Evolutionary conservation across 2,113 vertebrate genomes (phyloP).

Genomic region (Myiopsitta monachus): DNA sequence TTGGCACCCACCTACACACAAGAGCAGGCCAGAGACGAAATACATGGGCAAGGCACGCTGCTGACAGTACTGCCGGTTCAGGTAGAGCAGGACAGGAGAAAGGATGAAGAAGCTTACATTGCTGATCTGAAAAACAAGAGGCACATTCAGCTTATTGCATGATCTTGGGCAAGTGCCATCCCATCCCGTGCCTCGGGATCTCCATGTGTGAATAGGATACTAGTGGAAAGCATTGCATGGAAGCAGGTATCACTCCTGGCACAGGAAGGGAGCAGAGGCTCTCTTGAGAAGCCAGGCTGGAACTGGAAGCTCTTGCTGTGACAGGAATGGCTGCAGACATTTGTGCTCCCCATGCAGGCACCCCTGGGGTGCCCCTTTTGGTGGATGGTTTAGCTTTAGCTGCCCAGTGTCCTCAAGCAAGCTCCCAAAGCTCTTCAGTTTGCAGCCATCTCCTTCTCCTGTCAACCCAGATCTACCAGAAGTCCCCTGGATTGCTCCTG

Average conservation of each 20-base stretch:
- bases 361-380: background rate
- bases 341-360: background rate
- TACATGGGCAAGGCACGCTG: constrained; percentile 77
- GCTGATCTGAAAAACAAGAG: constrained; percentile 81
- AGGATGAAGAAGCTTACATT: constrained; percentile 88
- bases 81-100: constrained; percentile 85
- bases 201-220: background rate
- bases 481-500: background rate
- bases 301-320: background rate
- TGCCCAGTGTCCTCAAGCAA: background rate
- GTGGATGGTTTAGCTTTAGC: background rate
- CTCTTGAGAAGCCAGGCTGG: background rate
- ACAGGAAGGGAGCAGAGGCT: background rate
- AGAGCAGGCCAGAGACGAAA: constrained; percentile 77
- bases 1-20: constrained; percentile 80
- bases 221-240: rapidly evolving
- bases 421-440: background rate
- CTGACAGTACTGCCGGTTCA: constrained; percentile 83
- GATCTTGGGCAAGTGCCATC: background rate
- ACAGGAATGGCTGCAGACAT: background rate
- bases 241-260: background rate
- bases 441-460: background rate
- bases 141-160: background rate
- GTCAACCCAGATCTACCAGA: background rate
- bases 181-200: background rate